Conservation (phyloP, 64 coral and sea anemone species). For the Dendrophyllia cribrosa region DNA sequence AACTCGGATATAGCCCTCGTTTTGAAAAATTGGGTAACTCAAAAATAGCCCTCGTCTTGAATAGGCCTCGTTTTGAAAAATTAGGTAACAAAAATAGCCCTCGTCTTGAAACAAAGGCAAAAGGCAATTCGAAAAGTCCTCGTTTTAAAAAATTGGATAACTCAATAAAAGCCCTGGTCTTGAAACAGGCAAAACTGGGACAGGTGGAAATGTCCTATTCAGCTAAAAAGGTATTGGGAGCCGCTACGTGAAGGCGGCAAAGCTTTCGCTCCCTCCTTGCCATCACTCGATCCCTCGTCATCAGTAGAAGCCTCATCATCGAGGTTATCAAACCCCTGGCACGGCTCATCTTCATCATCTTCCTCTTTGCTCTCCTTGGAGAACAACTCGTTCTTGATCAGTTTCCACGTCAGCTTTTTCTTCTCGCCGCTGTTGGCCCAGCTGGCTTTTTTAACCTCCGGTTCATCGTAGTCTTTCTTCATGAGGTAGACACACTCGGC, state of each 20-base stretch:
- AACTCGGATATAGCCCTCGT: no score
- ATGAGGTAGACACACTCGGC: slow-evolving; percentile 78
- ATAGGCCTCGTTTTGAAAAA: no score
- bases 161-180: no score
- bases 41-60: no score
- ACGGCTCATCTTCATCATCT: slow-evolving; percentile 9
- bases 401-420: slow-evolving; percentile 68
- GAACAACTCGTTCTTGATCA: slow-evolving; percentile 74
- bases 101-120: no score
- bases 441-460: slow-evolving; percentile 36
- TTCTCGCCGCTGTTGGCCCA: background rate
- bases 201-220: background rate
- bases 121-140: no score
- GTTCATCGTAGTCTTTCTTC: slow-evolving; percentile 66
- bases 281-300: slow-evolving; percentile 27
- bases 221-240: slow-evolving; percentile 9
- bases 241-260: background rate
- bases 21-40: no score
- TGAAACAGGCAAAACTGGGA: no score
- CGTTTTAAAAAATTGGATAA: no score
- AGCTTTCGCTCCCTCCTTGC: slow-evolving; percentile 29
- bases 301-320: slow-evolving; percentile 65
- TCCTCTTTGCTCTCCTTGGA: slow-evolving; percentile 33
- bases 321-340: slow-evolving; percentile 58
- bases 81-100: no score